phyloP scores from a whole-genome alignment of 1,140 invertebrate genomes.

The Dinothrombium tinctorium region DNA sequence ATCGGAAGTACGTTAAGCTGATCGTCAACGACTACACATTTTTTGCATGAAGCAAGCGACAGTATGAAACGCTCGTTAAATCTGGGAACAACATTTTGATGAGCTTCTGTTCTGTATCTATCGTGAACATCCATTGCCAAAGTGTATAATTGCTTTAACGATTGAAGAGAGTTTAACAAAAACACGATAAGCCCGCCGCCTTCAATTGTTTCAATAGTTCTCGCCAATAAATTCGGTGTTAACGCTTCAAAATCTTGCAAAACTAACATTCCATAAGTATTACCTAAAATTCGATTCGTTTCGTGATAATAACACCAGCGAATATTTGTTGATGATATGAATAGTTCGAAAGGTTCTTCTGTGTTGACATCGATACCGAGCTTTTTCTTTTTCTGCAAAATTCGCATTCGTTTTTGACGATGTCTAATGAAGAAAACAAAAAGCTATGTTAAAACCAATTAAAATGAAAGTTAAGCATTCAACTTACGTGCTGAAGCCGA shows the following conservation, averaged over 20 bases:
- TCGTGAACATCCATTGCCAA: conserved; percentile 98
- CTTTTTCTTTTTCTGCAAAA: conserved; percentile 59
- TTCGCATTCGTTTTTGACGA: conserved; percentile 74
- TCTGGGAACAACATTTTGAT: conserved; percentile 55
- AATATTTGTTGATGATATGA: conserved; percentile 85
- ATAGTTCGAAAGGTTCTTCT: conserved; percentile 90
- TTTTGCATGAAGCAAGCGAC: conserved; percentile 60
- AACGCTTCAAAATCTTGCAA: conserved; percentile 89
- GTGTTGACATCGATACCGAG: conserved; percentile 74
- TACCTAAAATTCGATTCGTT: conserved; percentile 90
- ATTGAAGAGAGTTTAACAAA: conserved; percentile 52
- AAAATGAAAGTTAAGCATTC: no score
- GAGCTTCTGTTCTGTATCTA: conserved; percentile 76
- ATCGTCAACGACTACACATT: conserved; percentile 72
- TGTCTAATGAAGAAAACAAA: conserved; percentile 52
- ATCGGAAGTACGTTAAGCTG: conserved; percentile 72
- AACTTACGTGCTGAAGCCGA: conserved; percentile 82
- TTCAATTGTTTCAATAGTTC: conserved; percentile 95
- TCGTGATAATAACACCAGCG: conserved; percentile 89
- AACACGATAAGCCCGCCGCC: conserved; percentile 85
- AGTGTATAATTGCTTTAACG: conserved; percentile 79
- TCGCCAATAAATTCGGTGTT: conserved; percentile 89
- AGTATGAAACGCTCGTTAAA: conserved; percentile 93
- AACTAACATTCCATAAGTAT: conserved; percentile 42
- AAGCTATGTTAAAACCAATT: background rate